phyloP scores from a whole-genome alignment of 2,113 vertebrate genomes.

The Campylomormyrus tamandua region DNA sequence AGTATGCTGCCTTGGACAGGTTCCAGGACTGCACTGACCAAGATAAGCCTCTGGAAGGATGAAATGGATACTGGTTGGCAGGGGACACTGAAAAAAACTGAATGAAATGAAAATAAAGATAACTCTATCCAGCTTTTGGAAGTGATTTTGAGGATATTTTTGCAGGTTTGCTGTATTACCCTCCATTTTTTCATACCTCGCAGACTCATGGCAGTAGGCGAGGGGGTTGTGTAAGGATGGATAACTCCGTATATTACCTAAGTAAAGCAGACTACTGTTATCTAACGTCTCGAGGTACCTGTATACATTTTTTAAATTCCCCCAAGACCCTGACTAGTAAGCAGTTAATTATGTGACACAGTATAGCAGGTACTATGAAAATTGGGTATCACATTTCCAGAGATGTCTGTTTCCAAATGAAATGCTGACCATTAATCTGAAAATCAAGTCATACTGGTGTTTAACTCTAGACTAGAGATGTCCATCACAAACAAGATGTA shows the following conservation, averaged over 20 bases:
- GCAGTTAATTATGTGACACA: not conserved
- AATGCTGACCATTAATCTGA: not conserved
- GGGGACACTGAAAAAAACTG: not conserved
- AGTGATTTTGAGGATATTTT: not conserved
- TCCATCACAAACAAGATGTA: too few species aligned
- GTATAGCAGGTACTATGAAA: not conserved
- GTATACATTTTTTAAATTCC: not conserved
- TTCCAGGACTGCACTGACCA: not conserved
- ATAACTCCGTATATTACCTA: not conserved
- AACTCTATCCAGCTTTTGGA: not conserved
- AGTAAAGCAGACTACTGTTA: not conserved
- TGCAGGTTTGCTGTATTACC: not conserved
- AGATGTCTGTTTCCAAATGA: not conserved
- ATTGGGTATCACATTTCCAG: not conserved
- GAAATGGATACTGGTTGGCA: not conserved
- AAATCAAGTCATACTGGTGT: not conserved
- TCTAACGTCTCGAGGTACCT: not conserved
- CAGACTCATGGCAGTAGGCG: not conserved
- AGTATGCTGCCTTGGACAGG: not conserved
- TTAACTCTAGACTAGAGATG: not conserved
- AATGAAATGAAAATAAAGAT: not conserved
- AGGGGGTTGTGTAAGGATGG: not conserved
- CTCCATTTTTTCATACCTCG: not conserved
- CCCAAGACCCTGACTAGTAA: not conserved
- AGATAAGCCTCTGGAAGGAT: not conserved